phyloP scores from a whole-genome alignment of 2,888 invertebrate genomes.

The Mechanitis messenoides region DNA sequence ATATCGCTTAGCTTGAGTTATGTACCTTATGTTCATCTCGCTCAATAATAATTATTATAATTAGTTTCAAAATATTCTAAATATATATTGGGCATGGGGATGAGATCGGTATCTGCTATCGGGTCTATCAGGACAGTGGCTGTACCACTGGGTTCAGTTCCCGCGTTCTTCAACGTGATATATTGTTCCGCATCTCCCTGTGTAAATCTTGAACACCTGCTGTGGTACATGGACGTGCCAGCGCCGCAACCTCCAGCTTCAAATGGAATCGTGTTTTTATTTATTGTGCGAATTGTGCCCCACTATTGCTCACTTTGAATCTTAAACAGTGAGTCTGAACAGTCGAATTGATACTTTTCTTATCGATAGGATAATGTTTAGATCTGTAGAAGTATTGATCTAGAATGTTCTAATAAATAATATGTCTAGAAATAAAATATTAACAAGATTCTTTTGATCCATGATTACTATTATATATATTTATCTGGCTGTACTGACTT shows the following conservation, averaged over 20 bases:
- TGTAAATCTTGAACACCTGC: conserved; percentile 77
- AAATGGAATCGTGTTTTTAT: conserved; percentile 77
- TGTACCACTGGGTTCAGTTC: conserved; percentile 71
- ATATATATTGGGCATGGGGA: conserved; percentile 44
- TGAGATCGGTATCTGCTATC: conserved; percentile 60
- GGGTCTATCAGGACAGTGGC: conserved; percentile 68
- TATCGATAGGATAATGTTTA: not conserved
- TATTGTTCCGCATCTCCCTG: conserved; percentile 73
- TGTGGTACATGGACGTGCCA: conserved; percentile 74
- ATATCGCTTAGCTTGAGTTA: conserved; percentile 66
- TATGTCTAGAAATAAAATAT: too few relatives aligned
- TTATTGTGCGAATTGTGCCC: conserved; percentile 73
- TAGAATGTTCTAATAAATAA: not conserved
- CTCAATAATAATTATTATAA: conserved; percentile 45
- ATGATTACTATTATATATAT: too few relatives aligned
- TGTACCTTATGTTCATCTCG: conserved; percentile 59
- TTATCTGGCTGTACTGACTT: too few relatives aligned
- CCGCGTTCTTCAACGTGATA: conserved; percentile 71
- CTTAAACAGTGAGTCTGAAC: conserved; percentile 72
- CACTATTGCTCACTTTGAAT: conserved; percentile 71
- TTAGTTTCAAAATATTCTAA: conserved; percentile 30
- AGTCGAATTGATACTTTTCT: conserved; percentile 44
- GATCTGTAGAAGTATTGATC: not conserved
- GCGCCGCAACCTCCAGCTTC: conserved; percentile 67
- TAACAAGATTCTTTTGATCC: too few relatives aligned